Evolutionary conservation across 2,888 invertebrate species (phyloP).

Genomic region (Pachymerium ferrugineum): DNA sequence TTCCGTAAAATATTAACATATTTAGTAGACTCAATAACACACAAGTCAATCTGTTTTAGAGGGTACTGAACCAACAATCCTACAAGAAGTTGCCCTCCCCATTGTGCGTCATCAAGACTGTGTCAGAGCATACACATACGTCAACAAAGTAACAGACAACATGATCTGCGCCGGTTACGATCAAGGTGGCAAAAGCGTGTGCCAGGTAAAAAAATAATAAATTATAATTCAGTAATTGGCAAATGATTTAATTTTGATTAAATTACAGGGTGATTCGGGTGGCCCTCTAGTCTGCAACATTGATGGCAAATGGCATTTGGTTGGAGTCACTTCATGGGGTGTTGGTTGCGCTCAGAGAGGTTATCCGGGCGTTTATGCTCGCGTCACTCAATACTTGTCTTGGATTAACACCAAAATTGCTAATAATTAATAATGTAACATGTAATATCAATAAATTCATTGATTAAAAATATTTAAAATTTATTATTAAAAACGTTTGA

Average conservation of each 20-base stretch:
- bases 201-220: constrained; percentile 22
- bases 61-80: constrained; percentile 33
- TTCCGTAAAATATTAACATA: constrained; percentile 55
- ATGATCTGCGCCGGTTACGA: constrained; percentile 35
- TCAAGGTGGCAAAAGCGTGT: constrained; percentile 31
- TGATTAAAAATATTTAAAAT: no score
- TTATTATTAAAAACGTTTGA: not conserved
- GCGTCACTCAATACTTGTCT: constrained; percentile 63
- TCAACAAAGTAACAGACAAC: constrained; percentile 30
- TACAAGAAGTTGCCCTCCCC: constrained; percentile 34
- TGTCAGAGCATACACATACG: constrained; percentile 9
- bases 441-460: no score
- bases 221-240: not conserved
- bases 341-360: constrained; percentile 54
- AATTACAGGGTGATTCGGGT: constrained; percentile 59
- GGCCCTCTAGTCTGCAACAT: constrained; percentile 61
- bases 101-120: constrained; percentile 29
- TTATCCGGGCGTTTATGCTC: constrained; percentile 72
- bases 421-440: not conserved
- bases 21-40: not conserved
- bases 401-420: constrained; percentile 56
- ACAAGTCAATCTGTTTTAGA: constrained; percentile 11
- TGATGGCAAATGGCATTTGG: constrained; percentile 36
- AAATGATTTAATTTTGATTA: constrained; percentile 2
- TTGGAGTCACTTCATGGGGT: constrained; percentile 36